Evolutionary conservation across 2,888 invertebrate genomes (phyloP).

Genomic region (Drosophila limbata): DNA sequence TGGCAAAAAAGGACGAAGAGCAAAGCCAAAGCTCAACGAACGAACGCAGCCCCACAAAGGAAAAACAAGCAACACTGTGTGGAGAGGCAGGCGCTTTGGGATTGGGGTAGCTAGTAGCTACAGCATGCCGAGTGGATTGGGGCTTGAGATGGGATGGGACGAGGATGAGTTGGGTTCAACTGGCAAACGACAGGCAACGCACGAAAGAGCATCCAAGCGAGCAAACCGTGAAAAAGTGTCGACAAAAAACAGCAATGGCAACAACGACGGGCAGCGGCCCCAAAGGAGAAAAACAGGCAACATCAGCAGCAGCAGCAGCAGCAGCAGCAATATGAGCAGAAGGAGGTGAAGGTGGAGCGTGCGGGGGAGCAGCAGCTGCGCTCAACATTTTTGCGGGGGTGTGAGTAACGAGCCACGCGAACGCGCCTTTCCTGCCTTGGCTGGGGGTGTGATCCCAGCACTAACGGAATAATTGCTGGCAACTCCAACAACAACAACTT

Average conservation of each 20-base stretch:
- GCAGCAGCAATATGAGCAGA: slow-evolving; percentile 26
- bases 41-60: slow-evolving; percentile 44
- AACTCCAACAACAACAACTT: slow-evolving; percentile 61
- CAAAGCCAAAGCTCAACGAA: slow-evolving; percentile 71
- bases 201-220: slow-evolving; percentile 79
- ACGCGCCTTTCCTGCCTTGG: slow-evolving; percentile 66
- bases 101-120: slow-evolving; percentile 23
- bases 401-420: slow-evolving; percentile 80
- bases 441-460: slow-evolving; percentile 66
- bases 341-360: slow-evolving; percentile 13
- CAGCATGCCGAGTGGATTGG: slow-evolving; percentile 18
- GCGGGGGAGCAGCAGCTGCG: slow-evolving; percentile 66
- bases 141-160: slow-evolving; percentile 26
- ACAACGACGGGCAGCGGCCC: slow-evolving; percentile 38
- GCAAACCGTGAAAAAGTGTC: slow-evolving; percentile 81
- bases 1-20: slow-evolving; percentile 51
- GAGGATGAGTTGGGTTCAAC: slow-evolving; percentile 25
- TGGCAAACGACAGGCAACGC: slow-evolving; percentile 68
- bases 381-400: slow-evolving; percentile 67
- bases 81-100: slow-evolving; percentile 31
- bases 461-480: slow-evolving; percentile 80
- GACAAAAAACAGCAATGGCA: slow-evolving; percentile 74
- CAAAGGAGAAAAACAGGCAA: slow-evolving; percentile 40
- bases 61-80: slow-evolving; percentile 52
- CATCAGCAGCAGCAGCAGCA: slow-evolving; percentile 23